Evolutionary conservation across 2,113 vertebrate species (phyloP).

Genomic region (Protobothrops mucrosquamatus): DNA sequence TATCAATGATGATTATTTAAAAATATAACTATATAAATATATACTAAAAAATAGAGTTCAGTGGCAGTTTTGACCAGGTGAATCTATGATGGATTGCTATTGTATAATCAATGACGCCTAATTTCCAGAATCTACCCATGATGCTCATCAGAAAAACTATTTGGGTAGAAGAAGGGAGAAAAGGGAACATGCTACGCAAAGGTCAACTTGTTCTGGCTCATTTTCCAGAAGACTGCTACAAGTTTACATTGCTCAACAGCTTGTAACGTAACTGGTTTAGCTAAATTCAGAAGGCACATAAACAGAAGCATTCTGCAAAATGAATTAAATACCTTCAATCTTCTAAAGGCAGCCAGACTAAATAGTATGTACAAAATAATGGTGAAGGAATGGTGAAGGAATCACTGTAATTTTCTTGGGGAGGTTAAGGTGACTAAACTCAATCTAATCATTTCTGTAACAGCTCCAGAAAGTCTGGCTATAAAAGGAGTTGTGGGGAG

Average conservation of each 20-base stretch:
- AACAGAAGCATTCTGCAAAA: constrained; percentile 39
- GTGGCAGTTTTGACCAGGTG: background rate
- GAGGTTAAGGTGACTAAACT: background rate
- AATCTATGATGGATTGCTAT: background rate
- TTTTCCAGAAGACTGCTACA: constrained; percentile 43
- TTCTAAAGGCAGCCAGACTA: constrained; percentile 21
- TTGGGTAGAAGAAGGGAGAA: background rate
- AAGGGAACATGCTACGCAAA: background rate
- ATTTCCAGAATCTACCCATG: background rate
- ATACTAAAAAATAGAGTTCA: background rate
- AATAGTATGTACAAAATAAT: constrained; percentile 20
- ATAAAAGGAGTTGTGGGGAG: background rate
- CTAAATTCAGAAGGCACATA: constrained; percentile 38
- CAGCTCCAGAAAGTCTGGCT: background rate
- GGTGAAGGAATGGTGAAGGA: background rate
- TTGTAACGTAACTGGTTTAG: constrained; percentile 32
- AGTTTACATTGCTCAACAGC: constrained; percentile 45
- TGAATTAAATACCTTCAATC: constrained; percentile 31
- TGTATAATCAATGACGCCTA: background rate
- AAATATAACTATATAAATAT: background rate
- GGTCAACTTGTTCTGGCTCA: constrained; percentile 33
- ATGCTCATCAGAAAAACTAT: background rate
- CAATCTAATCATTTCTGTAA: background rate
- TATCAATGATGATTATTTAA: background rate
- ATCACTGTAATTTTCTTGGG: rapidly evolving